These are phyloP conservation scores for Leontocebus nigricollis DNA, from an alignment of 2,797 vertebrate genomes.

Conservation along the genomic window DNA sequence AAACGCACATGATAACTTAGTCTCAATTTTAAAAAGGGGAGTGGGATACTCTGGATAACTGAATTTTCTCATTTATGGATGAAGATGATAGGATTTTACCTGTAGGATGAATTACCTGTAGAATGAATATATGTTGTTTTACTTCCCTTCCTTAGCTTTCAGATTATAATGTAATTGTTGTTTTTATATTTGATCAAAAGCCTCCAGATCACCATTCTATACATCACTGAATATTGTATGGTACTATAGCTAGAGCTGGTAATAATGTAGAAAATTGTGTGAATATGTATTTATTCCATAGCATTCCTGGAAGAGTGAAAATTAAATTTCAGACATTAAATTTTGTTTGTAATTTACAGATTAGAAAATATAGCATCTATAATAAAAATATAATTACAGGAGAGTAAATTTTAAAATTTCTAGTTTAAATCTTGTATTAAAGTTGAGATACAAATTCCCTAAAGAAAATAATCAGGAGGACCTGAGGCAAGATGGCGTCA, in stretches of 20 bases:
- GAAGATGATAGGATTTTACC: background rate
- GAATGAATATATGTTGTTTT: background rate
- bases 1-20: background rate
- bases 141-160: background rate
- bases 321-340: background rate
- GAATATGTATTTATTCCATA: background rate
- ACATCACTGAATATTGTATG: background rate
- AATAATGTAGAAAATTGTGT: background rate
- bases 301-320: background rate
- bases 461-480: no score
- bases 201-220: background rate
- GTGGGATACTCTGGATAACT: background rate
- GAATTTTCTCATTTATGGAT: background rate
- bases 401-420: background rate
- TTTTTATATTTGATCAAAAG: background rate
- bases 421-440: background rate
- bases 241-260: background rate
- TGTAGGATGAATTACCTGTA: background rate
- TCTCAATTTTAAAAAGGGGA: background rate
- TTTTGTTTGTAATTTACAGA: background rate
- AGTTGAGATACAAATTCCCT: background rate
- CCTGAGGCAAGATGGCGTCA: no score
- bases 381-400: background rate
- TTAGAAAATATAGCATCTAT: background rate
- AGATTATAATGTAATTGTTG: background rate